phyloP scores from a whole-genome alignment of 2,797 vertebrate genomes.

The Cyclopterus lumpus region DNA sequence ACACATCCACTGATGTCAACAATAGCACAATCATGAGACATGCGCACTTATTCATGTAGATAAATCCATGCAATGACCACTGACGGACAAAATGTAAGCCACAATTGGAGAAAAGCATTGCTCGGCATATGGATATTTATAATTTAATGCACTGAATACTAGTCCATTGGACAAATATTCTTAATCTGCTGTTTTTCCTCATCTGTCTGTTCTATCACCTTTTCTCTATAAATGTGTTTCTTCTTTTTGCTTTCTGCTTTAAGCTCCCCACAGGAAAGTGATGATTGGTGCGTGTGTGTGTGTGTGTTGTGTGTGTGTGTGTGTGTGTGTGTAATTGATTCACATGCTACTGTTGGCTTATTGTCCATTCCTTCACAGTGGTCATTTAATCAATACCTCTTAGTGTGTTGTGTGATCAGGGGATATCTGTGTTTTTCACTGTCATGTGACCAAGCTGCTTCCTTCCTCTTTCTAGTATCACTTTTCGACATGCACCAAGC shows the following conservation, averaged over 20 bases:
- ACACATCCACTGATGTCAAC: not conserved
- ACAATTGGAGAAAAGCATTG: not conserved
- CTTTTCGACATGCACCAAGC: not conserved
- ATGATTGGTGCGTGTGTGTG: not conserved
- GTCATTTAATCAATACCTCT: constrained; percentile 65
- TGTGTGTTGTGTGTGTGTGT: constrained; percentile 2
- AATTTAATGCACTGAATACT: not conserved
- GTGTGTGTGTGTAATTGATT: constrained; percentile 27
- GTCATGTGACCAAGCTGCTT: constrained; percentile 8
- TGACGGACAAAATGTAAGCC: not conserved
- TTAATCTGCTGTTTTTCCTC: not conserved
- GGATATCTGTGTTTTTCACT: constrained; percentile 33
- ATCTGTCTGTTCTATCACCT: not conserved
- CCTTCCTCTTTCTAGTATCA: constrained; percentile 9
- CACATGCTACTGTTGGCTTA: constrained; percentile 13
- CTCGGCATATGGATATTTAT: not conserved
- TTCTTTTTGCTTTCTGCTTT: not conserved
- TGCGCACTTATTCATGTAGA: not conserved
- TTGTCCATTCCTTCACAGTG: constrained; percentile 29
- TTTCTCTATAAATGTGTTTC: not conserved
- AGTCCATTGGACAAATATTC: not conserved
- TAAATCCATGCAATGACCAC: not conserved
- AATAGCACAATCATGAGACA: not conserved
- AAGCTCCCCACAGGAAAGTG: not conserved
- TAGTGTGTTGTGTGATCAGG: constrained; percentile 24